Base-by-base conservation (phyloP, 1,140 invertebrate species). In the Saccostrea echinata region DNA sequence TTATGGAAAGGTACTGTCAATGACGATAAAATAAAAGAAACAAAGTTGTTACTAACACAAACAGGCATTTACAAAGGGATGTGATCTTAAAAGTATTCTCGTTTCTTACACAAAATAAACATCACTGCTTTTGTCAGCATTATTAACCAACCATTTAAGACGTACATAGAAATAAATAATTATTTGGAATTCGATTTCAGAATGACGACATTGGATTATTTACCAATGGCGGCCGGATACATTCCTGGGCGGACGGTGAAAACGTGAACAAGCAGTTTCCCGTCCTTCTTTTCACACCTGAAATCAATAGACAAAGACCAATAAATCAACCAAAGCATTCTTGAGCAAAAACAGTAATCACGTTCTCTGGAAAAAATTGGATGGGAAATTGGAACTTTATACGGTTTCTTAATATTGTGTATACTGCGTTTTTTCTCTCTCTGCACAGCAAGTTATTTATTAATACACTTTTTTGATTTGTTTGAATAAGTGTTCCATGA, bases 271-370 rank as follows among this genome's bases (percentile, higher is more conserved):
- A 87, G 82, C 55, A 87, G 35, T 24, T 87, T 87, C 30, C 64
- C 81, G 16, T 87, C 81, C 53, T 83, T 87, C 55, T 68, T 87
- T 30, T 87, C 86, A 83, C 86, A 82, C 55, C 86, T 87, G 18
- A 33, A 81, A 87, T 35, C 18, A 87, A 82, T 71, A 30, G n/a
- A 35, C 18, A 18, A 83, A n/a, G 33, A 35, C 18, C 68, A 4
- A 57, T 57, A 21, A 57, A 16, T 57, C 18, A 61, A 61, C 4
- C n/a, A 0, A 21, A 21, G 18, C 16, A 43, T n/a, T 57, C 55
- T 57, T 13, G 3, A 12, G 55, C 13, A 57, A 3, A 57, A 61
- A 21, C 18, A 61, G n/a, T 6, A 21, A 21, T 61, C 55, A 61
- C 55, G 9, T 30, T 80, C 24, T 16, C 21, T 18, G 11, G 71